Conservation (phyloP, 2,888 invertebrate species). For the Leptinotarsa haldemani region DNA sequence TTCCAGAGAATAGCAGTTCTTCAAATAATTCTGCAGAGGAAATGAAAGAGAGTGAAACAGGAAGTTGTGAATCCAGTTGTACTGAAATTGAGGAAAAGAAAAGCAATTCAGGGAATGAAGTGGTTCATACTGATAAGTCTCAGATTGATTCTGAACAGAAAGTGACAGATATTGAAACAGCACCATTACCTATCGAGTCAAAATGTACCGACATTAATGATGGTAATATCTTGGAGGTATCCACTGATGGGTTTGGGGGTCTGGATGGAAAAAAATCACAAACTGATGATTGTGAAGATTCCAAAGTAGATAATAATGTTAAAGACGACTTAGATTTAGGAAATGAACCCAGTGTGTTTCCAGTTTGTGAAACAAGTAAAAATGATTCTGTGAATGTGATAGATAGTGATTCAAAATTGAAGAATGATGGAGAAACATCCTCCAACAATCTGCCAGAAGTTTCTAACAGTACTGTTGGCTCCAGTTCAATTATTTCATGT, state of each 20-base stretch:
- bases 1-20: neutral
- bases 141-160: neutral
- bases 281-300: neutral
- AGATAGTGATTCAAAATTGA: neutral
- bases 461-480: neutral
- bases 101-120: conserved; percentile 1
- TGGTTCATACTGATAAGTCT: neutral
- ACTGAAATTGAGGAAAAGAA: conserved; percentile 4
- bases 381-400: neutral
- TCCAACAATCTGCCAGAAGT: neutral
- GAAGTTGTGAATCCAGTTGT: neutral
- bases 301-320: neutral
- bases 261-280: neutral
- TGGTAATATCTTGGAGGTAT: neutral
- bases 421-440: neutral
- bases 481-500: neutral
- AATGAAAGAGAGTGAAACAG: neutral
- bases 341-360: neutral
- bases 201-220: neutral
- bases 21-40: neutral
- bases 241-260: neutral
- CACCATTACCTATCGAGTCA: neutral
- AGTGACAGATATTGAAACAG: neutral
- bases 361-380: neutral
- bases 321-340: neutral